These are phyloP conservation scores for Hydrophis major DNA, from an alignment of 2,797 vertebrate species.

Conservation along the genomic window DNA sequence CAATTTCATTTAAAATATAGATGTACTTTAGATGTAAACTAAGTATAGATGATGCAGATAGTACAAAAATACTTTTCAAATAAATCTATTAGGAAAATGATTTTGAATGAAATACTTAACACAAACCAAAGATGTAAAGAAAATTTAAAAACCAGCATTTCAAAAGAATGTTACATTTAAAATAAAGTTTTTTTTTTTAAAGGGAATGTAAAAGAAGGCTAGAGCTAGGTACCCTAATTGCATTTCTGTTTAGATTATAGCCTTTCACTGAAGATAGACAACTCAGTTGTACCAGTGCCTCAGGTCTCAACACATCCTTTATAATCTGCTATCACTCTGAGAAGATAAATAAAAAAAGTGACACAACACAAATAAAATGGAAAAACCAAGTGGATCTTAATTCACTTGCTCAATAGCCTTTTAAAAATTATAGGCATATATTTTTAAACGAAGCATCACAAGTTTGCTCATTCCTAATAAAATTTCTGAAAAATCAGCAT, in stretches of 20 bases:
- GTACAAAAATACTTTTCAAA: not conserved
- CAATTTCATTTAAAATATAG: not conserved
- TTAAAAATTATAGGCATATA: not conserved
- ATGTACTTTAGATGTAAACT: not conserved
- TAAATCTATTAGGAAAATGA: not conserved
- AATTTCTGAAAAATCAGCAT: not conserved
- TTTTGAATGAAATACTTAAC: not conserved
- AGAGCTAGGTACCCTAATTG: not conserved
- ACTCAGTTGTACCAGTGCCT: slow-evolving; percentile 42
- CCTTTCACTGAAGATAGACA: slow-evolving; percentile 53
- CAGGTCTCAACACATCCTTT: slow-evolving; percentile 51
- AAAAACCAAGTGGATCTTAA: not conserved
- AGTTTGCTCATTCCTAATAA: not conserved
- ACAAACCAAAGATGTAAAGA: not conserved
- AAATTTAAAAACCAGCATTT: not conserved
- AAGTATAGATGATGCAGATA: not conserved
- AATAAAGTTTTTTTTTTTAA: not conserved
- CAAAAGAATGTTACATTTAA: not conserved
- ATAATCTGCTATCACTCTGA: slow-evolving; percentile 27
- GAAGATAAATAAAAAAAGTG: slow-evolving; percentile 47
- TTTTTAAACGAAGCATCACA: not conserved
- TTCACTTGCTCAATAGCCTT: not conserved
- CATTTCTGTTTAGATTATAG: slow-evolving; percentile 37
- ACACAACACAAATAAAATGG: slow-evolving; percentile 7
- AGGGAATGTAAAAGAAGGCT: not conserved